phyloP scores from a whole-genome alignment of 2,888 invertebrate genomes.

The Sinelater perroti region DNA sequence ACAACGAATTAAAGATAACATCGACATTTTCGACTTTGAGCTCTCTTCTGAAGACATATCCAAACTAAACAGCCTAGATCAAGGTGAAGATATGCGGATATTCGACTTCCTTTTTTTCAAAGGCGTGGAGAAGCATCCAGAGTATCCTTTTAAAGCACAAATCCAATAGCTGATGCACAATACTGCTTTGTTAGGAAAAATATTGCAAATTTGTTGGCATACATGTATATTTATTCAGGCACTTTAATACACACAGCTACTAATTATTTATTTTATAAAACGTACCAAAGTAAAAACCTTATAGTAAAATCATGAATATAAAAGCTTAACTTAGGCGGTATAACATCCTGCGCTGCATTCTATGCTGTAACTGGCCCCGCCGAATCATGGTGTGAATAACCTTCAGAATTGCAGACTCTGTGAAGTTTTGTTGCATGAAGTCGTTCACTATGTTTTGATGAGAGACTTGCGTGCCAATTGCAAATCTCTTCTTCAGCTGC shows the following conservation, averaged over 20 bases:
- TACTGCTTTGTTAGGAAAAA: not conserved
- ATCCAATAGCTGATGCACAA: not conserved
- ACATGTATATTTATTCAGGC: not conserved
- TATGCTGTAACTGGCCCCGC: constrained; percentile 94
- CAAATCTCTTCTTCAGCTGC: constrained; percentile 92
- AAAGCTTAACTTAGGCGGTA: constrained; percentile 81
- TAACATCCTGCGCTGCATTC: constrained; percentile 96
- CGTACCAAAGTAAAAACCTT: not conserved
- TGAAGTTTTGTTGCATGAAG: constrained; percentile 83
- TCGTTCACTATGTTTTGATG: constrained; percentile 94
- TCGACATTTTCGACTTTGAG: constrained; percentile 72
- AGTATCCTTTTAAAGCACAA: constrained; percentile 69
- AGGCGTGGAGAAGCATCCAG: constrained; percentile 74
- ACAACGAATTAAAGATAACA: constrained; percentile 74
- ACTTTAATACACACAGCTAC: not conserved
- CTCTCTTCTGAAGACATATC: constrained; percentile 66
- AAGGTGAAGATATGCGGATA: constrained; percentile 70
- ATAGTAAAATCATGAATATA: constrained; percentile 19
- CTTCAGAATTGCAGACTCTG: constrained; percentile 85
- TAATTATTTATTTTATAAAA: not conserved
- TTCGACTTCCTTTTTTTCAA: constrained; percentile 74
- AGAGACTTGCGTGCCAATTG: constrained; percentile 95
- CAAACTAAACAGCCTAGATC: constrained; percentile 67
- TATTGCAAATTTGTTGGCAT: not conserved
- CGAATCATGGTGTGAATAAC: constrained; percentile 95